Base-by-base conservation (phyloP, 2,888 invertebrate species). In the Hyalella azteca region DNA sequence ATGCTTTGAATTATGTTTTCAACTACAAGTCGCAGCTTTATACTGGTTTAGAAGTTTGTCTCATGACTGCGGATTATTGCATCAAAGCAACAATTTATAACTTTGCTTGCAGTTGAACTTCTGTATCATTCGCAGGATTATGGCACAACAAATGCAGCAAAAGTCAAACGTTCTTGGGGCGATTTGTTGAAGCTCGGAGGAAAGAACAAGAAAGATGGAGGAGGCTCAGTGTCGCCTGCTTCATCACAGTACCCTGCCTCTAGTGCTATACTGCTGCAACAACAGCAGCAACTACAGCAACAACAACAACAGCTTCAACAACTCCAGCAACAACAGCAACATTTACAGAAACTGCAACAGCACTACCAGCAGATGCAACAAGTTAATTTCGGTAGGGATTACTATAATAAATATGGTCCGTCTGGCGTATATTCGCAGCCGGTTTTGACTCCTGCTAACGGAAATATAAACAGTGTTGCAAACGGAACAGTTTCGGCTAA, bases 151-250 rank as follows among this genome's bases (percentile, higher is more conserved):
- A 82, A 79, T 54, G 79, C 82, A 26, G 78, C 79, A 66, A 84
- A 84, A 77, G 79, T 77, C 32, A 81, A 77, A 50, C 45, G 79
- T 29, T 79, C 81, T 26, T 84, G 82, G 82, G 81, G 82, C 49
- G 81, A 81, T 59, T n/a, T 84, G 29, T 78, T 84, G 22, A 82
- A 80, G 73, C 78, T 84, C 45, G 77, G 81, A 22, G 77, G 79
- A 5, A 79, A 78, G 19, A 50, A 76, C 66, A 84, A 84, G 79
- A 79, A 79, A 49, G 84, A 84, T n/a, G 78, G 78, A 36, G 29
- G 77, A 40, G 45, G 78, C 22, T 73, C 80, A 54, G 79, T 77
- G 19, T 22, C 39, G n/a, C 50, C 60, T 11, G 39, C 50, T n/a
- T 39, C 66, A 1, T 66, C 59, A 7, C 50, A 49, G 32, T 76